phyloP scores from a whole-genome alignment of 2,113 vertebrate genomes.

The Cochlearius cochlearius region DNA sequence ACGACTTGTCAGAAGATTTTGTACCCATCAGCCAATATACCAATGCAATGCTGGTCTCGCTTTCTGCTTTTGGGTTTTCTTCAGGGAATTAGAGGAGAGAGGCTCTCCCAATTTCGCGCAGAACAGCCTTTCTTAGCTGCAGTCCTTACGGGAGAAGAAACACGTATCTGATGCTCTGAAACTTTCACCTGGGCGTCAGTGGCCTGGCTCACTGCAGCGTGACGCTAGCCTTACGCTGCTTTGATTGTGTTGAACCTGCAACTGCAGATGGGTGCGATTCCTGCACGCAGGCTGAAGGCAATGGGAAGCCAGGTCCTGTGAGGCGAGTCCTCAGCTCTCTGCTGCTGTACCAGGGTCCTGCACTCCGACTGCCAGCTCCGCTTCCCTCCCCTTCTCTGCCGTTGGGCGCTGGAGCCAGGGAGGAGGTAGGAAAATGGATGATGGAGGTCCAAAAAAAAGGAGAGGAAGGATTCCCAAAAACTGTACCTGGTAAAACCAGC shows the following conservation, averaged over 20 bases:
- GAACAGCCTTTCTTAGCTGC: background rate
- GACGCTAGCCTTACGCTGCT: background rate
- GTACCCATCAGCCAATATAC: slow-evolving; percentile 12
- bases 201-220: background rate
- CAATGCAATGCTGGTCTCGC: slow-evolving; percentile 14
- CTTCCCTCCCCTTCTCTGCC: background rate
- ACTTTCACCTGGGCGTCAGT: background rate
- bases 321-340: background rate
- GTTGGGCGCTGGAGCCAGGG: background rate
- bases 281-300: background rate
- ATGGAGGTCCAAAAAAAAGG: background rate
- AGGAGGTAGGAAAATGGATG: background rate
- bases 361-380: background rate
- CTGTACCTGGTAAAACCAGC: background rate
- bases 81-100: slow-evolving; percentile 9
- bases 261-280: background rate
- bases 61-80: slow-evolving; percentile 32
- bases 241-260: background rate
- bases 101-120: background rate
- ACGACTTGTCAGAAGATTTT: slow-evolving; percentile 56
- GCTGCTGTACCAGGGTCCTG: background rate
- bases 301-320: background rate
- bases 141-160: background rate
- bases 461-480: background rate
- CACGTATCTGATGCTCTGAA: background rate